Evolutionary conservation across 2,797 vertebrate genomes (phyloP), one percentile per base, ranked within the genome.

Genomic region (Rhinella marina): DNA sequence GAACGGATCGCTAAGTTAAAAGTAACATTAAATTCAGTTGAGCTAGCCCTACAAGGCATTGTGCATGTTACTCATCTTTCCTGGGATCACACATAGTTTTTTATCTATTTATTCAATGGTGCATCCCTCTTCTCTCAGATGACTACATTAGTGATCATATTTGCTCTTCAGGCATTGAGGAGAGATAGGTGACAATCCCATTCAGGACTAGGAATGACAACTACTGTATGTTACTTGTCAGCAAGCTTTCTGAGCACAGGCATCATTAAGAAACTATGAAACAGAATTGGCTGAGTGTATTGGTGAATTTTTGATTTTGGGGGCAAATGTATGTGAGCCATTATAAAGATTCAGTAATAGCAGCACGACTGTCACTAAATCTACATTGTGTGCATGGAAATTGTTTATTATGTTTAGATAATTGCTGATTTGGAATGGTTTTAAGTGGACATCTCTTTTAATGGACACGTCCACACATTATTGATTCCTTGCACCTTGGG

Each of bases 381-480:
- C 48, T 77, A 54, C 14, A 50, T 25, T 7, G 23, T 6, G 23
- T 7, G 4, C 14, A 7, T 59, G 14, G 27, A 84, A 25, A 48
- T 13, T 17, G 13, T 83, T 68, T 48, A 3, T 70, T 84, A n/a
- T 76, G 59, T 75, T 6, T 56, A 61, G 54, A 9, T 61, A 84
- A 61, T 59, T 8, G 29, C 82, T 11, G 29, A 48, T 77, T 48
- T 75, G 29, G 29, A 25, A n/a, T 61, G n/a, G 29, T 54, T 75
- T 5, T 50, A 48, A 32, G 57, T 52, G 72, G 57, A 64, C 84
- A 85, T 78, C 73, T 85, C 84, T 76, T 19, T 76, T 85, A 85
- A 78, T 54, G 73, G 84, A 85, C 75, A 25, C 23, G 41, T 85
- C 59, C 62, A 78, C 48, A 64, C 11, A 54, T 13, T 77, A 75